Percentiles rank a stretch among this genome's conserved stretches.
phyloP scores from a whole-genome alignment of 2,113 vertebrate species.

The Scopus umbretta region DNA sequence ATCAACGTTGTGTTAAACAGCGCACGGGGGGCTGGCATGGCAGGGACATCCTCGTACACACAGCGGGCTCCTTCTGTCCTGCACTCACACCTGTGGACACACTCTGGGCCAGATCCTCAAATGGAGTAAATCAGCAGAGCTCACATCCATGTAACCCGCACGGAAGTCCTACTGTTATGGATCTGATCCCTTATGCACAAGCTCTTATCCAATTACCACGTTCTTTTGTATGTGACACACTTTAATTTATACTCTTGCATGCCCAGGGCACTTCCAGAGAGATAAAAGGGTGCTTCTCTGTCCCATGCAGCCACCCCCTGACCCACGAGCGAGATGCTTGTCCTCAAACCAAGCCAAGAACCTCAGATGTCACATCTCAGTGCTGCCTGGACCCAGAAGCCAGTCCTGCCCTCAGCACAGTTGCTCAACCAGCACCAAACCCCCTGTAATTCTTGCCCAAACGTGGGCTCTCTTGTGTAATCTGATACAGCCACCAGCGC shows the following conservation, averaged over 20 bases:
- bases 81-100: rapidly evolving
- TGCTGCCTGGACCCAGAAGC: not conserved
- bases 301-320: not conserved
- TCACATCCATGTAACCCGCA: rapidly evolving
- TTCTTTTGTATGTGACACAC: rapidly evolving
- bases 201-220: not conserved
- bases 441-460: not conserved
- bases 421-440: not conserved
- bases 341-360: not conserved
- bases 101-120: not conserved
- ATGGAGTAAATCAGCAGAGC: not conserved
- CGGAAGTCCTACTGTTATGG: rapidly evolving
- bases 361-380: rapidly evolving
- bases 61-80: not conserved
- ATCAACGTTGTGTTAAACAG: not conserved
- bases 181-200: not conserved
- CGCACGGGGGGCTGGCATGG: rapidly evolving
- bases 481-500: not conserved
- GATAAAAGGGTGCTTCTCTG: not conserved
- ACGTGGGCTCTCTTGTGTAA: not conserved
- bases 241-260: rapidly evolving
- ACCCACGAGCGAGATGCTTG: not conserved
- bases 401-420: rapidly evolving
- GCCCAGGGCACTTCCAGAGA: rapidly evolving
- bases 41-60: not conserved